Percentiles rank a stretch among this genome's conserved stretches.
Evolutionary conservation across 2,797 vertebrate species (phyloP).

Genomic region (Spheniscus humboldti): DNA sequence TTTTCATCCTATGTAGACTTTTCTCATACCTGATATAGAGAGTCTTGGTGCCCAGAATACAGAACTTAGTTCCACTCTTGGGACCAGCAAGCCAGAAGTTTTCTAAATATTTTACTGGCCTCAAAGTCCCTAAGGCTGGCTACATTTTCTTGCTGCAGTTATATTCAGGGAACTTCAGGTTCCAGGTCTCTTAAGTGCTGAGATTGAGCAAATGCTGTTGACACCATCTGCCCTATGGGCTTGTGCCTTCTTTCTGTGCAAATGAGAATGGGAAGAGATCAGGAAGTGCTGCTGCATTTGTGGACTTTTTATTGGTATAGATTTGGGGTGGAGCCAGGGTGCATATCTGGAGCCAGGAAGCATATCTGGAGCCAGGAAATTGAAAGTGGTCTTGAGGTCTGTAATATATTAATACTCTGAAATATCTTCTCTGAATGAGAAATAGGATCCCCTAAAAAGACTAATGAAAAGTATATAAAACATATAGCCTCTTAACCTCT

Average conservation of each 20-base stretch:
- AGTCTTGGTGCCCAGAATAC: neutral
- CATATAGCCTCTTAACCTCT: neutral
- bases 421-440: neutral
- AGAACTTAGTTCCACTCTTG: neutral
- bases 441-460: neutral
- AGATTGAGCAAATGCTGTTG: neutral
- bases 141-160: neutral
- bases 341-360: neutral
- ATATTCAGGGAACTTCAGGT: neutral
- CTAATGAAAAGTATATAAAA: constrained; percentile 7
- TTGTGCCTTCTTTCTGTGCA: neutral
- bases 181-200: neutral
- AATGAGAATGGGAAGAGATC: neutral
- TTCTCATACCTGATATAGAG: neutral
- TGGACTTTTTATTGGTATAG: neutral
- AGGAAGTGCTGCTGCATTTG: neutral
- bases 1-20: neutral
- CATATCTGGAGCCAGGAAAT: neutral
- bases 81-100: neutral
- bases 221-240: neutral
- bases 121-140: neutral
- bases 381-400: neutral
- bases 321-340: neutral
- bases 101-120: neutral
- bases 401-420: neutral